A percentile compares a stretch with the other conserved stretches of the same genome.
phyloP scores from a whole-genome alignment of 2,888 invertebrate genomes.

The Thymelicus acteon region DNA sequence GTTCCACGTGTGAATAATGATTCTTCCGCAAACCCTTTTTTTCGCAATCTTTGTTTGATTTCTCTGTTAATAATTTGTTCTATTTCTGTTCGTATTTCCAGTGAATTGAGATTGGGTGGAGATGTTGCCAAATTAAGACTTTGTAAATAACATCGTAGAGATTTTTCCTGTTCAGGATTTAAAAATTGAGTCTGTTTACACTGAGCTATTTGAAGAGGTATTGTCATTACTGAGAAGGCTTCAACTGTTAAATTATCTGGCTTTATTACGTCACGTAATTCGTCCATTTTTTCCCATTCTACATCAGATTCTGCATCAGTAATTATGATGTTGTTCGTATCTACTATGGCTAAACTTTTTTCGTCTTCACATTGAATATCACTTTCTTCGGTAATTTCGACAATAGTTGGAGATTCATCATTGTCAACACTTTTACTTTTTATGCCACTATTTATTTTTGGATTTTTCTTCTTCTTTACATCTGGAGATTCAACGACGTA shows the following conservation, averaged over 20 bases:
- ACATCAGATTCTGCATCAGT: slow-evolving; percentile 87
- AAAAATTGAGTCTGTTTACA: slow-evolving; percentile 73
- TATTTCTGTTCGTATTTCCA: slow-evolving; percentile 76
- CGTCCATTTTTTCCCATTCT: slow-evolving; percentile 84
- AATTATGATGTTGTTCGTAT: slow-evolving; percentile 82
- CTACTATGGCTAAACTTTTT: slow-evolving; percentile 63
- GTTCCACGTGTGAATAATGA: slow-evolving; percentile 75
- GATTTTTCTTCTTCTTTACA: slow-evolving; percentile 59
- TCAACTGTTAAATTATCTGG: slow-evolving; percentile 60
- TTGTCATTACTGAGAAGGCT: slow-evolving; percentile 68
- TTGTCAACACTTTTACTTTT: slow-evolving; percentile 82
- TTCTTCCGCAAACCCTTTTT: slow-evolving; percentile 73
- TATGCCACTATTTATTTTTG: slow-evolving; percentile 59
- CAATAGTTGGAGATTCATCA: slow-evolving; percentile 74
- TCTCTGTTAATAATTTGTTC: slow-evolving; percentile 76
- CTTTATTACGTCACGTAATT: slow-evolving; percentile 52
- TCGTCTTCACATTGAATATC: slow-evolving; percentile 53
- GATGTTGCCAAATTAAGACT: slow-evolving; percentile 83
- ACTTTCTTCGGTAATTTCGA: slow-evolving; percentile 69
- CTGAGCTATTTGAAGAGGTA: slow-evolving; percentile 72
- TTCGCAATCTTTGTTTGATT: slow-evolving; percentile 71
- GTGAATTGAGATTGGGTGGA: slow-evolving; percentile 64
- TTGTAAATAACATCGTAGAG: slow-evolving; percentile 82
- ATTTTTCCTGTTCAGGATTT: slow-evolving; percentile 84
- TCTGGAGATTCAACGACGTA: slow-evolving; percentile 75